A percentile compares a stretch with the other conserved stretches of the same genome.
Conservation (phyloP, 2,888 invertebrate species). For the Lottia gigantea region DNA sequence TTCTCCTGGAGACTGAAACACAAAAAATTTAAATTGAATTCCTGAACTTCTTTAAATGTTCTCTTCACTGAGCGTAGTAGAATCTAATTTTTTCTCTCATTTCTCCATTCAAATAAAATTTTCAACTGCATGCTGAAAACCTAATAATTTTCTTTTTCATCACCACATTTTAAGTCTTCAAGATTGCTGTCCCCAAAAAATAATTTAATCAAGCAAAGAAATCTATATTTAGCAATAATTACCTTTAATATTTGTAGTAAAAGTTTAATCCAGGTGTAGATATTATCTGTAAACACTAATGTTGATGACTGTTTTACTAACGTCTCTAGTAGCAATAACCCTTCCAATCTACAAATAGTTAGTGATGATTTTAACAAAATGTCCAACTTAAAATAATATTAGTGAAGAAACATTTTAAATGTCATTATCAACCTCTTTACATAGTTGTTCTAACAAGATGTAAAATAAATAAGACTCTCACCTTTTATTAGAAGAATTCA, state of each 20-base stretch:
- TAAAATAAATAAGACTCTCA: constrained; percentile 15
- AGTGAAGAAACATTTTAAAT: not conserved
- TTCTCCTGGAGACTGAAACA: constrained; percentile 39
- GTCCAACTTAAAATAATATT: not conserved
- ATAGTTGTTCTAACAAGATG: not conserved
- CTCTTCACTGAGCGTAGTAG: too few species aligned
- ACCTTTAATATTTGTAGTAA: constrained; percentile 44
- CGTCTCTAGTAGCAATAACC: constrained; percentile 37
- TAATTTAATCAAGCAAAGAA: too few species aligned
- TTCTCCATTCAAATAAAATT: too few species aligned
- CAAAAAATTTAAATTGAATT: not conserved
- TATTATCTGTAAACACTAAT: constrained; percentile 41
- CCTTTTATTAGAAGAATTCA: constrained; percentile 41
- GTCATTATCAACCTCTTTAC: not conserved
- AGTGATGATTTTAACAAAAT: not conserved
- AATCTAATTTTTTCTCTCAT: too few species aligned
- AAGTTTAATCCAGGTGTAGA: constrained; percentile 41
- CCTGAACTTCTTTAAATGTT: too few species aligned
- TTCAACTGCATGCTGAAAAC: too few species aligned
- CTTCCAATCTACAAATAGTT: constrained; percentile 32
- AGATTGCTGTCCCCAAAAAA: too few species aligned
- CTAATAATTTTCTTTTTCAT: too few species aligned
- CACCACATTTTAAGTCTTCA: too few species aligned
- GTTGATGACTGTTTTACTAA: constrained; percentile 41
- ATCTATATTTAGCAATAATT: not conserved